Conservation (phyloP, 2,113 vertebrate genomes). For the Zosterops borbonicus region DNA sequence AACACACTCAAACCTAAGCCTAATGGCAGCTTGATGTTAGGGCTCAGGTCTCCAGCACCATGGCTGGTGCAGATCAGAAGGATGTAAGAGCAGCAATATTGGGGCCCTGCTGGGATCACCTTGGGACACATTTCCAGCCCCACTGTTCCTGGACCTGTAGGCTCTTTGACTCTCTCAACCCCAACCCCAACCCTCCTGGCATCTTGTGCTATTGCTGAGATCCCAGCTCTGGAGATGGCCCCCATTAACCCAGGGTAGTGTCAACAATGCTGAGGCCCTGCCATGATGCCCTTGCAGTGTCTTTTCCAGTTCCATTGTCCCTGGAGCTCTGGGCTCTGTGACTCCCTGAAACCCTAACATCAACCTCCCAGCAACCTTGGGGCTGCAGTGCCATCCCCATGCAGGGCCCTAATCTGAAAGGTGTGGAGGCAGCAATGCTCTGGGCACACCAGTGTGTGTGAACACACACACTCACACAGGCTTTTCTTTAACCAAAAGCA, state of each 20-base stretch:
- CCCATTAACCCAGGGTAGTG: neutral
- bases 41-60: neutral
- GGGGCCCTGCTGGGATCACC: rapidly evolving
- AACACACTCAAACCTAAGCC: neutral
- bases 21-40: rapidly evolving
- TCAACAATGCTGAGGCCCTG: neutral
- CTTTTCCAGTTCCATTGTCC: neutral
- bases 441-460: neutral
- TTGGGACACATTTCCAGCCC: neutral
- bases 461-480: neutral
- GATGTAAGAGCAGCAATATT: neutral
- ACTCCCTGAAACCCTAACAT: neutral
- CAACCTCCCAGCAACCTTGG: neutral
- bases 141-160: neutral
- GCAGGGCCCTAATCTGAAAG: neutral
- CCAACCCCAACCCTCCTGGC: neutral
- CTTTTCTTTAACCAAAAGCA: conserved; percentile 47
- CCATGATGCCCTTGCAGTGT: neutral
- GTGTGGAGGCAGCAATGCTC: neutral
- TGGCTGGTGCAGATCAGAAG: rapidly evolving
- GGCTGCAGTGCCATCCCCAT: neutral
- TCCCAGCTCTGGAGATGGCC: neutral
- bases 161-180: too few species aligned
- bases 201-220: neutral
- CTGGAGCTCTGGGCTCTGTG: neutral